phyloP scores from a whole-genome alignment of 2,797 vertebrate species.

The Chiloscyllium punctatum region DNA sequence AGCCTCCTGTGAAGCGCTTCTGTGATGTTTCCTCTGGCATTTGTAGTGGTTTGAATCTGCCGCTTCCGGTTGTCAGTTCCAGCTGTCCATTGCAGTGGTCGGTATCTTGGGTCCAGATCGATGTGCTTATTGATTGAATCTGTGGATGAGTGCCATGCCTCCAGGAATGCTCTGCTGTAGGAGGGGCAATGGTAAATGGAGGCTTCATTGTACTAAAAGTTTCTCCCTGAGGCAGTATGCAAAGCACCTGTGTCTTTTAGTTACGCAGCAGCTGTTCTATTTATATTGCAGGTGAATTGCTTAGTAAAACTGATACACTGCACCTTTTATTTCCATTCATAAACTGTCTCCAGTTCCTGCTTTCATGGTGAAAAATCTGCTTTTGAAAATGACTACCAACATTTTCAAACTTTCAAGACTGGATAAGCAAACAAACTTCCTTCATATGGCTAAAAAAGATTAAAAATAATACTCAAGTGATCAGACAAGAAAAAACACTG shows the following conservation, averaged over 20 bases:
- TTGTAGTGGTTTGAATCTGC: too few species aligned
- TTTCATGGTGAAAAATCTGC: background rate
- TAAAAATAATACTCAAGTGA: background rate
- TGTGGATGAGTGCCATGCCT: too few species aligned
- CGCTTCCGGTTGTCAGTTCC: too few species aligned
- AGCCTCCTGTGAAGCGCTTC: too few species aligned
- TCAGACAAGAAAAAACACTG: background rate
- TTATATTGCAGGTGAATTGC: background rate
- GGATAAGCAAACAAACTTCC: background rate
- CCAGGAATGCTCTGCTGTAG: too few species aligned
- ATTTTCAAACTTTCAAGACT: background rate
- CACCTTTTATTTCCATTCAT: background rate
- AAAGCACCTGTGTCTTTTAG: background rate
- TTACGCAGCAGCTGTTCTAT: background rate
- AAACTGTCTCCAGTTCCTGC: background rate
- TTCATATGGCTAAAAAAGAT: background rate
- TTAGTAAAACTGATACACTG: background rate
- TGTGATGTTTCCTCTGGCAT: too few species aligned
- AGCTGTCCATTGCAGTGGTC: too few species aligned
- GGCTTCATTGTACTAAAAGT: background rate
- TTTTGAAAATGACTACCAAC: background rate
- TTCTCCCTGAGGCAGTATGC: background rate
- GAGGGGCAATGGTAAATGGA: background rate
- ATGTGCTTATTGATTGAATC: too few species aligned
- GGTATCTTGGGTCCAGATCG: too few species aligned